A percentile compares a stretch with the other conserved stretches of the same genome.
These are phyloP conservation scores for Eulimnadia texana DNA, from an alignment of 1,140 invertebrate species.

Conservation along the genomic window DNA sequence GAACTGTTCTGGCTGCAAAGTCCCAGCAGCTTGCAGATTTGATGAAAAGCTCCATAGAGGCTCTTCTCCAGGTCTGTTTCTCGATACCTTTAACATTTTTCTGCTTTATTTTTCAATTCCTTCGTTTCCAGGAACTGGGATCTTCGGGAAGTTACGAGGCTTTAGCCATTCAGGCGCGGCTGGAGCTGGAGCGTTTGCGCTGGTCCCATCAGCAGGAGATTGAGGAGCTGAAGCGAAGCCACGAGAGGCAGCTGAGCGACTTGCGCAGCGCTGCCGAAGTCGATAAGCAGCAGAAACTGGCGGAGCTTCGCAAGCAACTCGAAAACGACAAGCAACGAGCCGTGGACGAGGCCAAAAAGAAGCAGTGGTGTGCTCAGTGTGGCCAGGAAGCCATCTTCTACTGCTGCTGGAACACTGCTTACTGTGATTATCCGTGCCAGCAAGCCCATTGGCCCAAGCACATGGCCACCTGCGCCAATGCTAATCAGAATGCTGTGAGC, in stretches of 20 bases:
- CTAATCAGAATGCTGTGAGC: constrained; percentile 15
- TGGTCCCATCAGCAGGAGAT: constrained; percentile 47
- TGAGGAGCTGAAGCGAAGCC: constrained; percentile 42
- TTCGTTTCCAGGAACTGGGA: constrained; percentile 30
- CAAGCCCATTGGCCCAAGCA: constrained; percentile 38
- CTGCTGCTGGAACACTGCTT: constrained; percentile 90
- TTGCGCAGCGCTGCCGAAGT: constrained; percentile 30
- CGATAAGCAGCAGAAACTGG: constrained; percentile 43
- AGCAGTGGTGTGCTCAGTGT: constrained; percentile 79
- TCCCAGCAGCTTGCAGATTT: constrained; percentile 34
- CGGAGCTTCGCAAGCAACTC: constrained; percentile 41
- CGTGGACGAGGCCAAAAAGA: constrained; percentile 60
- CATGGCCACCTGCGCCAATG: constrained; percentile 34
- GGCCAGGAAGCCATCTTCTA: constrained; percentile 74
- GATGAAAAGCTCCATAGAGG: constrained; percentile 39
- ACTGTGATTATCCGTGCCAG: constrained; percentile 69
- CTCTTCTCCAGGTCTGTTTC: constrained; percentile 29
- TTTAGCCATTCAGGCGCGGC: constrained; percentile 36
- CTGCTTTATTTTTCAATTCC: background rate
- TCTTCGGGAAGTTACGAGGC: constrained; percentile 34
- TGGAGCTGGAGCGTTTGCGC: constrained; percentile 47
- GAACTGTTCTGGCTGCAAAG: constrained; percentile 27
- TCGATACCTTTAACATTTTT: background rate
- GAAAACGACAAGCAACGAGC: constrained; percentile 45
- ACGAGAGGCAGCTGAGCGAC: constrained; percentile 28